Conservation (phyloP, 2,113 vertebrate genomes). For the Podilymbus podiceps region DNA sequence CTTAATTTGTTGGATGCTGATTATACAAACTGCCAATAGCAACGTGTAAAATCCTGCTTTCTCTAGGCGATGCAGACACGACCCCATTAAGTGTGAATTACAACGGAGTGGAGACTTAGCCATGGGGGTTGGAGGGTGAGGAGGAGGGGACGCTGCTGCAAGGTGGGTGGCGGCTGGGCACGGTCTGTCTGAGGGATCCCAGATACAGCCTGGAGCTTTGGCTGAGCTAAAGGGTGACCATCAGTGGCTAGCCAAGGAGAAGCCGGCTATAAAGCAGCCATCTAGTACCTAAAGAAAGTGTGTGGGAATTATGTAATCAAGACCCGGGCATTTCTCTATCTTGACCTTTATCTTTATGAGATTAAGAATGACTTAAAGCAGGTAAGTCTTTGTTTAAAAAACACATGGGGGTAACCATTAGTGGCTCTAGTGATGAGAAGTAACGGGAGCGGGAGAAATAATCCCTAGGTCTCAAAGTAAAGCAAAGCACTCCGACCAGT, state of each 20-base stretch:
- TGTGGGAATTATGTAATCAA: background rate
- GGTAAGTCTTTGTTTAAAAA: background rate
- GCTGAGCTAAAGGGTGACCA: background rate
- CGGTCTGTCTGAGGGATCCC: accelerated
- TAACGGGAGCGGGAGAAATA: background rate
- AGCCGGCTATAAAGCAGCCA: background rate
- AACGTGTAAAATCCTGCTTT: background rate
- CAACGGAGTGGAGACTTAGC: accelerated
- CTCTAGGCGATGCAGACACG: accelerated
- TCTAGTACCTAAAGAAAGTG: background rate
- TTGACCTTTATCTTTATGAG: background rate
- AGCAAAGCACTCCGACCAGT: background rate
- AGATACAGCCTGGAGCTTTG: accelerated
- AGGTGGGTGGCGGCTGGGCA: accelerated
- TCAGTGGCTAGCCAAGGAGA: background rate
- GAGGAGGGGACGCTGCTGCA: accelerated
- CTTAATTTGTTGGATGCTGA: too few species aligned
- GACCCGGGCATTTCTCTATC: background rate
- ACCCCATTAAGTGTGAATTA: too few species aligned
- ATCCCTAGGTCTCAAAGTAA: background rate
- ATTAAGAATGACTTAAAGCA: background rate
- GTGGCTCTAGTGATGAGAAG: background rate
- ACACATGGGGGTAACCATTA: background rate
- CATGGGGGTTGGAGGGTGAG: accelerated
- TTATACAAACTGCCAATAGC: background rate